Percentiles rank a stretch among this genome's conserved stretches.
Evolutionary conservation across 2,888 invertebrate species (phyloP).

Genomic region (Agonopterix subpropinquella): DNA sequence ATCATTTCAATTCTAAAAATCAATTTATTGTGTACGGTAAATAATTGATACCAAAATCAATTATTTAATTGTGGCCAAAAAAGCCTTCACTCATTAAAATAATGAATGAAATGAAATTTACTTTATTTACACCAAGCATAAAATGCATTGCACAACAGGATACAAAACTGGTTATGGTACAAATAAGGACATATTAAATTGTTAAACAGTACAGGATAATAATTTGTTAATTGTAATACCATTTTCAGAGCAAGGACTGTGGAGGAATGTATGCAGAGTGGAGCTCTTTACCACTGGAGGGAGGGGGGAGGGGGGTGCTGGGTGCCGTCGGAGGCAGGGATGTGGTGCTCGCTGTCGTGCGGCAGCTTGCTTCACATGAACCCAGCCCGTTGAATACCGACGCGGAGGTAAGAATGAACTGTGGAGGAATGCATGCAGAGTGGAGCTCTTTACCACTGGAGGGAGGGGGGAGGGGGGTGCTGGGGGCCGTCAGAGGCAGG

Average conservation of each 20-base stretch:
- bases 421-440: slow-evolving; percentile 88
- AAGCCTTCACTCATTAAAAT: too few species aligned
- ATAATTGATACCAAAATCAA: too few species aligned
- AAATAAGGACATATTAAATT: too few species aligned
- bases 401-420: slow-evolving; percentile 78
- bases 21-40: too few species aligned
- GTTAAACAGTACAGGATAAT: too few species aligned
- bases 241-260: slow-evolving; percentile 74
- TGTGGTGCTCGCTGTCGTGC: slow-evolving; percentile 87
- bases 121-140: too few species aligned
- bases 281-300: slow-evolving; percentile 85
- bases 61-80: too few species aligned
- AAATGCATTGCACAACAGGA: too few species aligned
- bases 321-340: slow-evolving; percentile 89
- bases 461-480: slow-evolving; percentile 83
- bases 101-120: too few species aligned
- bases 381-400: slow-evolving; percentile 90
- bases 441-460: slow-evolving; percentile 87
- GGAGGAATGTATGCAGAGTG: slow-evolving; percentile 90
- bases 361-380: slow-evolving; percentile 88
- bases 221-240: too few species aligned
- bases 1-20: too few species aligned
- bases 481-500: slow-evolving; percentile 88
- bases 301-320: slow-evolving; percentile 84
- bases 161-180: too few species aligned